Evolutionary conservation across 2,888 invertebrate genomes (phyloP).

Genomic region (Xestia ashworthii): DNA sequence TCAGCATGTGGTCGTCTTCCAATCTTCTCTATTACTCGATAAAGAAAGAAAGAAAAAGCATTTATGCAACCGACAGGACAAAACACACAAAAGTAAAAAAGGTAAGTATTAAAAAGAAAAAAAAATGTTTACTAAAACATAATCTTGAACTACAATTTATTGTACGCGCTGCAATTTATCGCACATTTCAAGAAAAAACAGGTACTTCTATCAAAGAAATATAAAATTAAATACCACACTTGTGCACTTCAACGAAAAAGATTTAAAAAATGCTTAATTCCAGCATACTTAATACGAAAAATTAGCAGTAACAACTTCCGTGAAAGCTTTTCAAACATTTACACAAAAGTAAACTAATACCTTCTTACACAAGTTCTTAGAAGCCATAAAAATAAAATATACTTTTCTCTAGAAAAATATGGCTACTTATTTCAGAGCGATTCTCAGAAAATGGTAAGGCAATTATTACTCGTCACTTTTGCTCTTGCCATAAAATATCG

Average conservation of each 20-base stretch:
- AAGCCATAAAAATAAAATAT: neutral
- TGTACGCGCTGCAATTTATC: neutral
- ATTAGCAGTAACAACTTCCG: neutral
- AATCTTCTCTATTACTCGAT: neutral
- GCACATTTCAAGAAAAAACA: neutral
- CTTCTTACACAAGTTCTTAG: neutral
- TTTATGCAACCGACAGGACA: too few species aligned
- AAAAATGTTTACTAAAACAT: neutral
- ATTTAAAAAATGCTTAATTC: neutral
- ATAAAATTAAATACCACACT: neutral
- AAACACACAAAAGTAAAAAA: too few species aligned
- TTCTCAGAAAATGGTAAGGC: neutral
- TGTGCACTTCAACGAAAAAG: neutral
- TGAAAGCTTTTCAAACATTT: neutral
- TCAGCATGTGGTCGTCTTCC: too few species aligned
- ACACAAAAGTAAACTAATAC: neutral
- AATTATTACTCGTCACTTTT: slow-evolving; percentile 1
- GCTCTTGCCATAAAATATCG: neutral
- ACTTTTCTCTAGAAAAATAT: neutral
- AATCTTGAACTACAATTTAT: neutral
- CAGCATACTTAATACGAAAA: neutral
- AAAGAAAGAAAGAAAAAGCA: too few species aligned
- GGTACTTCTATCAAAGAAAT: neutral
- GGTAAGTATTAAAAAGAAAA: too few species aligned
- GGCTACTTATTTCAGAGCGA: neutral